Evolutionary conservation across 2,797 vertebrate genomes (phyloP).

Genomic region (Hafferia zeledoni): DNA sequence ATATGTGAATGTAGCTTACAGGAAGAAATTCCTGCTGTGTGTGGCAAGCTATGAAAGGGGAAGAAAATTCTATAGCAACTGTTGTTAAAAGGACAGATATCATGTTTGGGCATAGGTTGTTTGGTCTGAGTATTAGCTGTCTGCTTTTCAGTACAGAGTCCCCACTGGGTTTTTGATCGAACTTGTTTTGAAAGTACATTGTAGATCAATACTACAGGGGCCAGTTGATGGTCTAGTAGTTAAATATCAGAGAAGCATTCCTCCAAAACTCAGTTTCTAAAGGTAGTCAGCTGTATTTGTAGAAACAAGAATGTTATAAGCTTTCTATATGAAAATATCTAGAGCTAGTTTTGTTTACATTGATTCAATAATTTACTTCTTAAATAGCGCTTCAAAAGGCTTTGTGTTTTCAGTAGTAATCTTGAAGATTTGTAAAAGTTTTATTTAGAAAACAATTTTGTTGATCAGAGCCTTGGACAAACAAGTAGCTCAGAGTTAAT

Average conservation of each 20-base stretch:
- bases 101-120: conserved; percentile 55
- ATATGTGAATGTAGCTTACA: conserved; percentile 25
- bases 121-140: conserved; percentile 60
- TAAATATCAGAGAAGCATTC: conserved; percentile 34
- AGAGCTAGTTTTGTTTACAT: background rate
- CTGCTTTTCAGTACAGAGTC: conserved; percentile 45
- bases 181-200: conserved; percentile 63
- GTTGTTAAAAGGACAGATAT: conserved; percentile 53
- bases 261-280: background rate
- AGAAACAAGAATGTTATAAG: background rate
- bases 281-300: background rate
- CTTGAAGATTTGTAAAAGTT: background rate
- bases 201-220: conserved; percentile 57
- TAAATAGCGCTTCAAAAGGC: background rate
- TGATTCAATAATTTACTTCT: background rate
- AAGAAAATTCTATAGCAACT: conserved; percentile 54
- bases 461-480: background rate
- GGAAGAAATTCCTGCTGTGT: conserved; percentile 51
- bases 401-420: background rate
- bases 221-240: conserved; percentile 19
- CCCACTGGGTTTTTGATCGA: conserved; percentile 62
- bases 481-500: background rate
- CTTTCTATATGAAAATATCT: background rate
- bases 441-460: background rate
- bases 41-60: conserved; percentile 38